Evolutionary conservation across 2,113 vertebrate species (phyloP).

Genomic region (Rhabdornis inornatus): DNA sequence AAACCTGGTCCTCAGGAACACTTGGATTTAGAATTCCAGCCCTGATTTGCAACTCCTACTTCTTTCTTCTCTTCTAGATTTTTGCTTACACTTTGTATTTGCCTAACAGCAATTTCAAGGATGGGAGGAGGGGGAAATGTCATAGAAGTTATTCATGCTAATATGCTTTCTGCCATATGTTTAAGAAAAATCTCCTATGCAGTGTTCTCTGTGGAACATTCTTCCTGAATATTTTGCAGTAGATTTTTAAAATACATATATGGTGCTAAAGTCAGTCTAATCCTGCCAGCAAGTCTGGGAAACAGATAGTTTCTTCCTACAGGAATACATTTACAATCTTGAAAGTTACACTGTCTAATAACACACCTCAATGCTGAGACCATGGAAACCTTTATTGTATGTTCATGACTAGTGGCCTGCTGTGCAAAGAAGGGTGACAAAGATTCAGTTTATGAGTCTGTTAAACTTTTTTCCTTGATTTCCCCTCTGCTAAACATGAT

Average conservation of each 20-base stretch:
- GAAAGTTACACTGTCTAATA: not conserved
- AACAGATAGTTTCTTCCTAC: not conserved
- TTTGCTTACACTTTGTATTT: not conserved
- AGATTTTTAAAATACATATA: not conserved
- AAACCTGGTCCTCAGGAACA: not conserved
- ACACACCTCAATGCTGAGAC: not conserved
- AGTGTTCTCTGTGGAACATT: not conserved
- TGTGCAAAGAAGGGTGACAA: not conserved
- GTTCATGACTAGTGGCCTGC: not conserved
- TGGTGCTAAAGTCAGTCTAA: not conserved
- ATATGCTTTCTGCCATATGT: conserved; percentile 36
- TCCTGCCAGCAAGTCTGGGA: not conserved
- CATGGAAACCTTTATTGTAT: not conserved
- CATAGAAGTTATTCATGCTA: conserved; percentile 12
- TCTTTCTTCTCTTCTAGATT: not conserved
- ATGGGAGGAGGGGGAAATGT: conserved; percentile 16
- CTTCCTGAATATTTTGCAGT: not conserved
- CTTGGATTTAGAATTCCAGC: not conserved
- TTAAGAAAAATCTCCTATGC: conserved; percentile 18
- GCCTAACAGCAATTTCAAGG: not conserved
- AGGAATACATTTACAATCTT: not conserved
- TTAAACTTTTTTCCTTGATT: not conserved
- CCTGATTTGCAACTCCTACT: not conserved
- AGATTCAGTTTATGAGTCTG: not conserved
- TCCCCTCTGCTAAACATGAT: not conserved